These are phyloP conservation scores for Hydrophis major DNA, from an alignment of 2,797 vertebrate species.

Conservation along the genomic window DNA sequence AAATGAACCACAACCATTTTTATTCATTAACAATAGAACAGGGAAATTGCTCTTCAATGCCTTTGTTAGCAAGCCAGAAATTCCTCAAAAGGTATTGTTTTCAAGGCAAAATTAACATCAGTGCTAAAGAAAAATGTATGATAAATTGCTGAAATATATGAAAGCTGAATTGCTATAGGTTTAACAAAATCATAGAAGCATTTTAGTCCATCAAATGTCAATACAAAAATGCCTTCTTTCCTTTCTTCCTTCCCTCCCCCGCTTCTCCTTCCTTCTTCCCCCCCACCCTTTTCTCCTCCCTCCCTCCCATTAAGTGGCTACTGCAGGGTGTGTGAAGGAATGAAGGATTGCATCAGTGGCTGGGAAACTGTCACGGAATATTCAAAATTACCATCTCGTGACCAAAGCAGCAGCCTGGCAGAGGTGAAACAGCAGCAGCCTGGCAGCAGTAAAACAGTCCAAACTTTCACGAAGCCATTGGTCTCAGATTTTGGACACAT, in stretches of 20 bases:
- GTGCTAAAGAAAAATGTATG: conserved; percentile 5
- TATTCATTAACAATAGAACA: not conserved
- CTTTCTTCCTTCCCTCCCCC: too few relatives aligned
- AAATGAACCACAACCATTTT: conserved; percentile 24
- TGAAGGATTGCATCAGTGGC: not conserved
- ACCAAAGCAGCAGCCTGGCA: not conserved
- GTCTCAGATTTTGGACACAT: not conserved
- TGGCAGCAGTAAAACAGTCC: not conserved
- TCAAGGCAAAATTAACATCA: conserved; percentile 11
- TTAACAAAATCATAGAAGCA: not conserved
- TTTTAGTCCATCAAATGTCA: not conserved
- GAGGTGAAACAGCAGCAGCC: not conserved
- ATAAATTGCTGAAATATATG: conserved; percentile 5
- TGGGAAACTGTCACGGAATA: not conserved
- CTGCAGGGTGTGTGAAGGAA: not conserved
- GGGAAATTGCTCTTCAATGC: not conserved
- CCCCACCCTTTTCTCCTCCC: not conserved
- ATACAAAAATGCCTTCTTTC: not conserved
- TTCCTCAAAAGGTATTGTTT: not conserved
- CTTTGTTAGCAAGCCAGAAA: conserved; percentile 16
- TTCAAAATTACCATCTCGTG: not conserved
- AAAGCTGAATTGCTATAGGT: not conserved
- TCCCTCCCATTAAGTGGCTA: not conserved
- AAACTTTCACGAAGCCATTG: not conserved
- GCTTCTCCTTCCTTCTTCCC: not conserved